A percentile compares a stretch with the other conserved stretches of the same genome.
Evolutionary conservation across 2,113 vertebrate species (phyloP).

Genomic region (Nothobranchius kuhntae): DNA sequence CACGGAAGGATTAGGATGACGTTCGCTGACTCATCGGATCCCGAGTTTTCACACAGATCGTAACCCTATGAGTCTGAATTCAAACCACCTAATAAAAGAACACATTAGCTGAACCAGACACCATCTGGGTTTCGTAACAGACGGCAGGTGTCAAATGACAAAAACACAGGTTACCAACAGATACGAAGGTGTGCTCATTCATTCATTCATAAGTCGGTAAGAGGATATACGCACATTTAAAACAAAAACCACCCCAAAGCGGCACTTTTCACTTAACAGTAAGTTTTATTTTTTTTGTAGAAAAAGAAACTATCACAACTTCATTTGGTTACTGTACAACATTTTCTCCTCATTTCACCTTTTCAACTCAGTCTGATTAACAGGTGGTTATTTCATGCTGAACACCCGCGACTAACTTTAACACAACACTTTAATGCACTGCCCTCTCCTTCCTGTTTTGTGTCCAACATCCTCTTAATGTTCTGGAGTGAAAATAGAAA

Average conservation of each 20-base stretch:
- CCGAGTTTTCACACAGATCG: background rate
- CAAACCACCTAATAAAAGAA: conserved; percentile 25
- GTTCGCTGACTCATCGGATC: conserved; percentile 35
- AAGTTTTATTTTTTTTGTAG: conserved; percentile 74
- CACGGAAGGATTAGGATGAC: conserved; percentile 30
- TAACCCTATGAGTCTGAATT: conserved; percentile 33
- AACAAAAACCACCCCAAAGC: conserved; percentile 43
- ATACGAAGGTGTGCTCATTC: background rate
- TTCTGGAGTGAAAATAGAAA: conserved; percentile 52
- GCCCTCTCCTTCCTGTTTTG: conserved; percentile 48
- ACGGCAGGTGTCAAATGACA: conserved; percentile 14
- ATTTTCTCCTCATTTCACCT: conserved; percentile 62
- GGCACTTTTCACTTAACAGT: conserved; percentile 60
- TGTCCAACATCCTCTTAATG: conserved; percentile 54
- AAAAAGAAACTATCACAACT: conserved; percentile 76
- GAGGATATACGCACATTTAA: background rate
- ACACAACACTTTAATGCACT: conserved; percentile 66
- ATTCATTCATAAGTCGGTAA: background rate
- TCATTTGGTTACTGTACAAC: conserved; percentile 79
- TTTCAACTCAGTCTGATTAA: conserved; percentile 55
- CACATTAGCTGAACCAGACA: background rate
- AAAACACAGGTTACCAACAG: conserved; percentile 1
- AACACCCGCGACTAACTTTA: conserved; percentile 68
- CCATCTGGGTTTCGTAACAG: conserved; percentile 29
- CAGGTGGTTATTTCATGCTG: conserved; percentile 73